Base-by-base conservation (phyloP, 2,797 vertebrate species). In the Clarias fuscus region DNA sequence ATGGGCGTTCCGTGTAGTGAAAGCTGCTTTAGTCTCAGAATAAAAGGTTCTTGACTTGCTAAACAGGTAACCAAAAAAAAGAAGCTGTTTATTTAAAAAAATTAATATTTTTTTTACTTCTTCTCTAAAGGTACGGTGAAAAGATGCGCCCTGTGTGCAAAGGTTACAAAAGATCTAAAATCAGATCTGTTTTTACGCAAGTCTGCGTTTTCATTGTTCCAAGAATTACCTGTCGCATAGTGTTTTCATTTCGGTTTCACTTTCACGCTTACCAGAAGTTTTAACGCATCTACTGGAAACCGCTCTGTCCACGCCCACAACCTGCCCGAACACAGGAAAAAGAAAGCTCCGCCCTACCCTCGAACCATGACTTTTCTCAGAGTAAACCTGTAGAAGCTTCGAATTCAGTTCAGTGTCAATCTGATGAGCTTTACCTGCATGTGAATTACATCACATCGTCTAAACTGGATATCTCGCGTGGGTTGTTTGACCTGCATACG, bases 211-310 rank as follows among this genome's bases (percentile, higher is more conserved):
- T 30, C 13, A 15, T 27, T 67, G 64, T 71, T 33, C 18, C 5
- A 1, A 22, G 7, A 40, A 37, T 43, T 71, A 22, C 30, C 18
- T 37, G 17, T 40, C 0, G 7, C 68, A 3, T n/a, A 7, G 43
- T 76, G 72, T 72, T 83, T 40, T 43, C 14, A 68, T 86, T 88
- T 87, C 48, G 22, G 30, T 68, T 83, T 75, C 53, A 11, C 53
- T 79, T 84, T 85, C 7, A 58, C 65, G 17, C 27, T 24, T 8
- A 33, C 56, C 14, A 56, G 48, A 75, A 18, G 4, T 79, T 24
- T 59, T 33, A 20, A 59, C 4, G 17, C 14, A 43, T 59, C 3
- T 33, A 17, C 18, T 0, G 40, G 43, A 53, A 75, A 75, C 30
- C 75, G 33, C 56, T 27, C 48, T 1, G 48, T 15, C 65, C n/a